Percentiles rank a stretch among this genome's conserved stretches.
phyloP scores from a whole-genome alignment of 2,113 vertebrate species.

The Carassius carassius region DNA sequence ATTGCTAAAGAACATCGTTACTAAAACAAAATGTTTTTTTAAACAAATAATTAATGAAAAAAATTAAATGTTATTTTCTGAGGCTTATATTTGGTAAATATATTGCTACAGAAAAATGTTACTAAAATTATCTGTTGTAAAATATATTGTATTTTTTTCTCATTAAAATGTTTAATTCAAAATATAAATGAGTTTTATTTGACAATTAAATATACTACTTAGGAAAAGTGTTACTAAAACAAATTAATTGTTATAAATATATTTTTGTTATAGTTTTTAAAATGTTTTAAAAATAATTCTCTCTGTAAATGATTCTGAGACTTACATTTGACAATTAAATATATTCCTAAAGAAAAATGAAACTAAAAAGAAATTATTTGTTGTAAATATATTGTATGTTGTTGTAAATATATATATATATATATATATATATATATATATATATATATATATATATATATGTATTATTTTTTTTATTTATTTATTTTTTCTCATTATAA shows the following conservation, averaged over 20 bases:
- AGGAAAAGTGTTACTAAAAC: not conserved
- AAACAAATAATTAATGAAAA: not conserved
- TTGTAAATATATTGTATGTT: not conserved
- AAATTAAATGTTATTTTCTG: not conserved
- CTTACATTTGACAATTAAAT: not conserved
- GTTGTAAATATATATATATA: too few species aligned
- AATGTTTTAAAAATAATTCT: not conserved
- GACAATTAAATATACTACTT: not conserved
- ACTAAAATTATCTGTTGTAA: too few species aligned
- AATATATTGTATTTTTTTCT: too few species aligned
- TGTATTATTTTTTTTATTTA: too few species aligned
- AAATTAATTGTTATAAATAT: not conserved
- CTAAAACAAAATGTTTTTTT: not conserved
- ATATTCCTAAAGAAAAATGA: not conserved
- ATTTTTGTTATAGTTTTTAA: not conserved
- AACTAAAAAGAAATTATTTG: not conserved
- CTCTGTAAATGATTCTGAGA: not conserved
- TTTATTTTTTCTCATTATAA: too few species aligned
- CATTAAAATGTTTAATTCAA: too few species aligned
- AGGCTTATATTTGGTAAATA: not conserved
- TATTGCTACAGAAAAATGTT: too few species aligned
- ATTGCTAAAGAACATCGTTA: too few species aligned
- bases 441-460: too few species aligned
- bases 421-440: too few species aligned
- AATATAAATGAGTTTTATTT: not conserved